Base-by-base conservation (phyloP, 2,888 invertebrate genomes). In the Papilio elwesi region DNA sequence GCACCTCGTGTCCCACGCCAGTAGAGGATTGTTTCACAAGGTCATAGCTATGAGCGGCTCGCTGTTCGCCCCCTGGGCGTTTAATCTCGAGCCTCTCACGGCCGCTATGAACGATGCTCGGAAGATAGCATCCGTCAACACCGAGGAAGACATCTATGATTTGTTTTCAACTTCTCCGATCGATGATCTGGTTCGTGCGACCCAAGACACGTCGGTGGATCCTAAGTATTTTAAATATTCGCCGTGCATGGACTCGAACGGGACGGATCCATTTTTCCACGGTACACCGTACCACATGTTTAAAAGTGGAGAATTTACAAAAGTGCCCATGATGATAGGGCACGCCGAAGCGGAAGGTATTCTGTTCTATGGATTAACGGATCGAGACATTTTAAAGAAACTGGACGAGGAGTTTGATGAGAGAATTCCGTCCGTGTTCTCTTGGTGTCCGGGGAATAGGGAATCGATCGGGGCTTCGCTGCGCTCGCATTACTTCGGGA, bases 1-100 rank as follows among this genome's bases (percentile, higher is more conserved):
- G 88, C 93, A 91, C 71, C 77, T 93, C 38, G 78, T 93, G 0
- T 89, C 92, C 0, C 84, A 83, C 68, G 76, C 77, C 8, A 92
- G 92, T 74, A 78, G 77, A 75, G 90, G 90, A 63, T 74, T 93
- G 43, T 93, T 92, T 71, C 93, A 93, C 75, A 92, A 91, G 82
- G 84, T 86, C 2, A 87, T 93, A 48, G 79, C 93, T 5, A 82
- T 92, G 78, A 93, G 93, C 63, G 93, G 93, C 6, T 83, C 85
- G 0, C 83, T 88, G 5, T 72, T 92, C 0, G 79, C 89, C 0
- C 85, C 92, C 0, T 93, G 93, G 92, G 88, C 92, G 10, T 90
- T 89, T 74, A 92, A 92, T 68, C 13, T 83, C 1, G 90, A 91
- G 38, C 85, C 87, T 0, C 68, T 80, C 6, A 79, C 74, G 48